Conservation (phyloP, 2,888 invertebrate genomes). For the Phymatocera aterrima region DNA sequence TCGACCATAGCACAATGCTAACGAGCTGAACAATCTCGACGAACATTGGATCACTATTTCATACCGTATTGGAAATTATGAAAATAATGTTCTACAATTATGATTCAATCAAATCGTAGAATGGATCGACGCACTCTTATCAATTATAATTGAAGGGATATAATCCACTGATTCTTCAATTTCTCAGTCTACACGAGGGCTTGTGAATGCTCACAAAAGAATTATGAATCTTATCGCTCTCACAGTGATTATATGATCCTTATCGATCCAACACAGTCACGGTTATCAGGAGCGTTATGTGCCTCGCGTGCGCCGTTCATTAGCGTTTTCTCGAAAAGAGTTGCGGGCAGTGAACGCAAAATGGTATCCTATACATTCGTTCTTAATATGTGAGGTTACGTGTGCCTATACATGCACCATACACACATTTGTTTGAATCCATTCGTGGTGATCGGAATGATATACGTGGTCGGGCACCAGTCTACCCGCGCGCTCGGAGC, state of each 20-base stretch:
- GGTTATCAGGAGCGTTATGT: constrained; percentile 14
- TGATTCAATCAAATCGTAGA: background rate
- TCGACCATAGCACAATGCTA: background rate
- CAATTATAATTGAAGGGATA: background rate
- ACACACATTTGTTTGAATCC: constrained; percentile 20
- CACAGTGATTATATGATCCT: background rate
- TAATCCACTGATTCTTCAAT: background rate
- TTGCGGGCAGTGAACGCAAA: background rate
- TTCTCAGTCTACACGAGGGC: background rate
- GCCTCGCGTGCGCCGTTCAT: constrained; percentile 20
- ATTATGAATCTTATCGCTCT: constrained; percentile 26
- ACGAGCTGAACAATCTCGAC: background rate
- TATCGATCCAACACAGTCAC: constrained; percentile 30
- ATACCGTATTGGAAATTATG: background rate
- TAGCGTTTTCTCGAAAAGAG: constrained; percentile 16
- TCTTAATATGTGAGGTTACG: background rate
- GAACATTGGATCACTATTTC: background rate
- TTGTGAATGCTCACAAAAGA: constrained; percentile 5
- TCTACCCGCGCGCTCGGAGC: constrained; percentile 24
- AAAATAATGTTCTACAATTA: background rate
- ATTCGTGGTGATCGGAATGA: constrained; percentile 30
- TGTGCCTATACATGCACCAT: background rate
- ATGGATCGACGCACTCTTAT: background rate
- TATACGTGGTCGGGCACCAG: constrained; percentile 30
- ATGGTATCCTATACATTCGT: background rate